Evolutionary conservation across 2,113 vertebrate species (phyloP), one percentile per base, ranked within the genome.

Genomic region (Carassius carassius): DNA sequence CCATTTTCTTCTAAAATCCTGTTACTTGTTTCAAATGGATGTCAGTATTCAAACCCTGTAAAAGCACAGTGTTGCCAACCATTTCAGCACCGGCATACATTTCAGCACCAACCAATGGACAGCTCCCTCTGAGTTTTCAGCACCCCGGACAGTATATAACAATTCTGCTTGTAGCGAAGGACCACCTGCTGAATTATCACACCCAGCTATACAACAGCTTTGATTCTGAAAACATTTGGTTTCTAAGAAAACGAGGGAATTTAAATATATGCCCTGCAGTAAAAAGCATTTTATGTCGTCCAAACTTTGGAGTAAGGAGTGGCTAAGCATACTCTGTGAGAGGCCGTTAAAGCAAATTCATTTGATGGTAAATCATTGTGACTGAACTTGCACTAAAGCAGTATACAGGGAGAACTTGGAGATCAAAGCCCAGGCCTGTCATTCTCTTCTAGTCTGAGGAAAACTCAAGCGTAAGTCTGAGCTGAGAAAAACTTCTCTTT

Each of bases 31-130:
- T 32, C 62, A 81, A 67, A 69, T 19, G 23, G 25, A 51, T 51
- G 78, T 81, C 23, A 81, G 58, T 56, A 49, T 51, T 49, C 10
- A 81, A 67, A 51, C 44, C 41, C 37, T 49, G 60, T 60, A 21
- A 16, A 23, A 19, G 41, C 41, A 67, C 37, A 21, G 62, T 19
- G 11, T 70, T 70, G 65, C 60, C 25, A 51, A 51, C 58, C 83
- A 65, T 81, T 74, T 82, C 70, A 56, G 32, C 47, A 49, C 37
- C 44, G 44, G 41, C 78, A 63, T 47, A 62, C 3, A 74, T 82
- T 89, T 89, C 86, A 89, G 86, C 86, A 89, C 88, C 56, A 35
- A 41, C 0, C 51, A 78, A 21, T 58, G 88, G 88, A 89, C 88
- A 89, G 88, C 84, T 86, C 86, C 86, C 37, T 16, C 47, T 67